These are phyloP conservation scores for Hololepta plana DNA, from an alignment of 2,888 invertebrate species.

Conservation along the genomic window DNA sequence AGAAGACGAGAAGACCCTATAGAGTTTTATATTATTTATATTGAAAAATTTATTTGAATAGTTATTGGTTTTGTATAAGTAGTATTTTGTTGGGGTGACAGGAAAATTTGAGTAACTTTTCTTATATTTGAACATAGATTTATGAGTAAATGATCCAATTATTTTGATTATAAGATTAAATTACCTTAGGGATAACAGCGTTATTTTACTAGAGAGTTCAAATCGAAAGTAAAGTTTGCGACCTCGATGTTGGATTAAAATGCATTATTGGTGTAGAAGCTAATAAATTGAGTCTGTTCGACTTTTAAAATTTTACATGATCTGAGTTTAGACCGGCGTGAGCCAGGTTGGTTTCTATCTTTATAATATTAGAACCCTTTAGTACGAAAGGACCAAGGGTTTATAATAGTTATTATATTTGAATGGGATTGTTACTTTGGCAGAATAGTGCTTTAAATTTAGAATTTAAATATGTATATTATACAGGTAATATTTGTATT, in stretches of 20 bases:
- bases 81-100: constrained; percentile 47
- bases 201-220: constrained; percentile 58
- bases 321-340: constrained; percentile 75
- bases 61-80: constrained; percentile 18
- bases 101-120: constrained; percentile 40
- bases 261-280: constrained; percentile 45
- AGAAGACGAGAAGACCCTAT: constrained; percentile 67
- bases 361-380: constrained; percentile 38
- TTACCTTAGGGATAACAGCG: constrained; percentile 77
- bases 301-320: constrained; percentile 72
- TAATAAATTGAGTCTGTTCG: constrained; percentile 61
- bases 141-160: constrained; percentile 35
- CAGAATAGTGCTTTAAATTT: constrained; percentile 54
- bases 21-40: constrained; percentile 41
- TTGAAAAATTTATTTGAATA: constrained; percentile 20
- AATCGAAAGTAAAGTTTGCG: constrained; percentile 58
- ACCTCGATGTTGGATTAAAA: constrained; percentile 83
- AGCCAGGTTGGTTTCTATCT: constrained; percentile 80
- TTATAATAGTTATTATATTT: constrained; percentile 33
- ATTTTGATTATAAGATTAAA: constrained; percentile 46
- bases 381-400: constrained; percentile 66
- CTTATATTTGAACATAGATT: constrained; percentile 24
- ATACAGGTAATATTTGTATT: constrained; percentile 37
- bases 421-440: constrained; percentile 34
- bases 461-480: constrained; percentile 43